Evolutionary conservation across 2,888 invertebrate species (phyloP), one percentile per base, ranked within the genome.

Genomic region (Steromphala cineraria): DNA sequence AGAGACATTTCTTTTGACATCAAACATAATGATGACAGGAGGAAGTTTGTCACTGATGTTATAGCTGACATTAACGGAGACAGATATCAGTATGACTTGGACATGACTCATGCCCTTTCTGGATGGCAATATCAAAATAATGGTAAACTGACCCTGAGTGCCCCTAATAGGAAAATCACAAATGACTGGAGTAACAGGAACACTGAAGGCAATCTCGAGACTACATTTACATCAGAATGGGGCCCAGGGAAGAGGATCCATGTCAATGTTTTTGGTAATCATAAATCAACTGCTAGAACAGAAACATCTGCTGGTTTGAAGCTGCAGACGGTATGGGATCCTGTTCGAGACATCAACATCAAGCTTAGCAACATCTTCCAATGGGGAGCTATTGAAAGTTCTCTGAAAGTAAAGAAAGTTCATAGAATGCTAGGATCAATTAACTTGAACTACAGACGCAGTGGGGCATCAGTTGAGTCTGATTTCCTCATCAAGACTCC

Each of bases 311-410:
- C 52, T 24, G 31, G 53, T 15, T 4, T 75, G 3, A 0, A 21
- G 10, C 46, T 75, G 10, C 52, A 75, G 28, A 75, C 75, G 13
- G 21, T 52, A 2, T 75, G 75, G 75, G 53, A 53, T 17, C 75
- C 75, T 10, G 53, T 75, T 8, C 19, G 53, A 10, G 53, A 77
- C 55, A 56, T 77, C n/a, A 81, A 82, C 21, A 46, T 88, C 28
- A 82, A 71, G 17, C 21, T 89, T 8, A 82, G 84, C 13, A 90
- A 90, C 80, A 83, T 84, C 46, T 83, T 86, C 78, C 82, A 81
- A 13, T 53, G 21, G n/a, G 85, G 88, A 40, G 71, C 83, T 8
- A 81, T 89, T 67, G 82, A 82, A 21, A 84, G 83, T 56, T 75
- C 77, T 8, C 21, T 85, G 1, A 81, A 75, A 2, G 5, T 86